Percentiles rank a stretch among this genome's conserved stretches.
Evolutionary conservation across 1,140 invertebrate species (phyloP).

Genomic region (Dinoponera quadriceps): DNA sequence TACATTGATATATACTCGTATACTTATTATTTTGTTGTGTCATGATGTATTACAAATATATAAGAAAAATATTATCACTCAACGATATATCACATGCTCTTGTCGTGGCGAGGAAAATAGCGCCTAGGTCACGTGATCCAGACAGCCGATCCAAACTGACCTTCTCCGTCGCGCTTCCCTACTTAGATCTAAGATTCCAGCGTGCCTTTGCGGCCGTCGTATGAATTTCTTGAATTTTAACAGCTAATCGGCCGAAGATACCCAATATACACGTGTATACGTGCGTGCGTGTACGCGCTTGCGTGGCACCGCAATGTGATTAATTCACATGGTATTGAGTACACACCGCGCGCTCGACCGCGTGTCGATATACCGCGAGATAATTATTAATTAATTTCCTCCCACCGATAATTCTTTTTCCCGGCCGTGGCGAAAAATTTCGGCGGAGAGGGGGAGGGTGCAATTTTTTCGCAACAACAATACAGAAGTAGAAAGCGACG

Average conservation of each 20-base stretch:
- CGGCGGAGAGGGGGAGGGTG: background rate
- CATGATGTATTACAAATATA: too few species aligned
- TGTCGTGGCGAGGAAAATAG: too few species aligned
- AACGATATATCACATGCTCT: too few species aligned
- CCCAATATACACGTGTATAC: background rate
- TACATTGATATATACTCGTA: too few species aligned
- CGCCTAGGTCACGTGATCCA: too few species aligned
- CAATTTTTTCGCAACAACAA: constrained; percentile 35
- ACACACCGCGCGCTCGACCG: constrained; percentile 9
- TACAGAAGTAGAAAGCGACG: background rate
- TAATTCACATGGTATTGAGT: constrained; percentile 39
- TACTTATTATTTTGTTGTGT: too few species aligned
- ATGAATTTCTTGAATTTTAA: constrained; percentile 31
- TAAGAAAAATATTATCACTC: too few species aligned
- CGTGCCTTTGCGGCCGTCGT: too few species aligned
- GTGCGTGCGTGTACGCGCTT: too few species aligned
- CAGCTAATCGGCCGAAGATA: constrained; percentile 7
- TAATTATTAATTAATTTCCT: constrained; percentile 57
- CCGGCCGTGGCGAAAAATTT: constrained; percentile 25
- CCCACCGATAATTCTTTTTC: background rate
- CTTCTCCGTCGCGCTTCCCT: too few species aligned
- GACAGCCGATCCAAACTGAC: too few species aligned
- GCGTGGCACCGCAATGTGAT: constrained; percentile 40
- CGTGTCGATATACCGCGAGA: constrained; percentile 24
- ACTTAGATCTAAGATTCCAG: too few species aligned